Evolutionary conservation across 2,888 invertebrate genomes (phyloP), one percentile per base, ranked within the genome.

Genomic region (Stenoptilia bipunctidactyla): DNA sequence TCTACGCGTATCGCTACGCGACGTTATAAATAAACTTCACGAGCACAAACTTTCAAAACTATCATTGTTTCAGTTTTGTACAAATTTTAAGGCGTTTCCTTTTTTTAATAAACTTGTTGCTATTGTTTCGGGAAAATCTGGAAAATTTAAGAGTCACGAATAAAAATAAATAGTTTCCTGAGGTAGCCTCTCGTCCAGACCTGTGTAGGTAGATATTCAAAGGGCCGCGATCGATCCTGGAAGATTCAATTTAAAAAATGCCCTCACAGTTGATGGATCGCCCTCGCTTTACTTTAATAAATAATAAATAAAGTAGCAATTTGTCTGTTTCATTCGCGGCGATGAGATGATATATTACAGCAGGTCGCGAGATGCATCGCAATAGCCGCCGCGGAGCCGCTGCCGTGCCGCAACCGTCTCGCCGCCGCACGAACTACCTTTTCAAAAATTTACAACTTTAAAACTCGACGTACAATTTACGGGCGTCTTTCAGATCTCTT

Each of bases 341-440:
- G 66, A 65, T 59, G 61, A 73, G 66, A 74, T 75, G 71, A 71
- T 75, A 71, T 73, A 79, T 79, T 71, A 69, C 70, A 66, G 61
- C 56, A 48, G 59, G 46, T 61, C 59, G 30, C 30, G 30, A n/a
- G 3, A 20, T 20, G 20, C 20, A 5, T 20, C 20, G 8, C 20
- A 20, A 20, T 8, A 8, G 20, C 20, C 20, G 20, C 4, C 4
- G 20, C 20, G 20, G 20, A 3, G 20, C 20, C 4, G 20, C 20
- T 3, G 3, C 4, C 4, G 20, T 20, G 8, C 20, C 4, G 20
- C 20, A 20, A 35, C 14, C 14, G 13, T 10, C 35, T 13, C 9
- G 30, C 30, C 30, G n/a, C 20, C 3, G 4, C 8, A 20, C 20
- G 8, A 20, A 12, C 30, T 3, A 12, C 30, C 30, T 9, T 12